Percentiles rank a stretch among this genome's conserved stretches.
phyloP scores from a whole-genome alignment of 37 sponge, comb jelly and placozoan genomes.

The Tethya wilhelma region DNA sequence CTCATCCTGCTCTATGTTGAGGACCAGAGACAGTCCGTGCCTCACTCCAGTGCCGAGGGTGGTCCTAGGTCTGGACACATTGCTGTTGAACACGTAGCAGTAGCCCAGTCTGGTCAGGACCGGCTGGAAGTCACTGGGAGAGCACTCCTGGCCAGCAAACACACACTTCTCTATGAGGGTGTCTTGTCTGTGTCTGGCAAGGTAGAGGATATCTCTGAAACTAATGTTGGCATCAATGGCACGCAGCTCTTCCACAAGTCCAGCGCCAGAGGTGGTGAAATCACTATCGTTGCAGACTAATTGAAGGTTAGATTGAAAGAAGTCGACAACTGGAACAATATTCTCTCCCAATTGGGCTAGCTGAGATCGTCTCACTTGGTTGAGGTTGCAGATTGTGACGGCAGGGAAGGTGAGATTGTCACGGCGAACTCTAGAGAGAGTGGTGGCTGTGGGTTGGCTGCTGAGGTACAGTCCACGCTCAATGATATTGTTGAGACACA shows the following conservation, averaged over 20 bases:
- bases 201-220: background rate
- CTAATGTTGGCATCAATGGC: background rate
- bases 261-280: too few relatives aligned
- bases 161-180: background rate
- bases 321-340: background rate
- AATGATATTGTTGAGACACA: conserved; percentile 32
- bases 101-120: conserved; percentile 4
- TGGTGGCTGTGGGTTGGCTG: conserved; percentile 28
- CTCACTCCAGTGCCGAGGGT: conserved; percentile 3
- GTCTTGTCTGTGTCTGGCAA: background rate
- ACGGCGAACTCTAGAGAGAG: background rate
- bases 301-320: background rate
- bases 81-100: conserved; percentile 43
- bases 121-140: background rate
- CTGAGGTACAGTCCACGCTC: conserved; percentile 11
- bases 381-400: conserved; percentile 44
- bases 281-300: too few relatives aligned
- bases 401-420: conserved; percentile 15
- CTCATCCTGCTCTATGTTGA: conserved; percentile 33
- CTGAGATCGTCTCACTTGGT: background rate
- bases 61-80: background rate
- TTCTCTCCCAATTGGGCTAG: background rate
- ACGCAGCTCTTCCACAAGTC: background rate
- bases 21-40: conserved; percentile 10
- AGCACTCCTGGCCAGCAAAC: background rate